A percentile compares a stretch with the other conserved stretches of the same genome.
phyloP scores from a whole-genome alignment of 2,888 invertebrate genomes.

The Perizoma flavofasciatum region DNA sequence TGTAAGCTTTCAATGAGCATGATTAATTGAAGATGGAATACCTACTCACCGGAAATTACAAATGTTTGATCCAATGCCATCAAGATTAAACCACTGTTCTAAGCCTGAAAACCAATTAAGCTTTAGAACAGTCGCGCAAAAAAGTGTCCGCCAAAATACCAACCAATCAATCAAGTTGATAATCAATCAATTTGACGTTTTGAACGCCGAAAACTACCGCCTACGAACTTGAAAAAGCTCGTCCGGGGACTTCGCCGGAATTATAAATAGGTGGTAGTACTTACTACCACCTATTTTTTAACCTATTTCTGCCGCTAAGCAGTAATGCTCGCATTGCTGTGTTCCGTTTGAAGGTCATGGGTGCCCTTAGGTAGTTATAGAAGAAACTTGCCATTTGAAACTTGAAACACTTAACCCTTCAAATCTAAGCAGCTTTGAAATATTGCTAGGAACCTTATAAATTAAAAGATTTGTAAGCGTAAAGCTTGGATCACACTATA shows the following conservation, averaged over 20 bases:
- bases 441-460: conserved; percentile 22
- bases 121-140: conserved; percentile 36
- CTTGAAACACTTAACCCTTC: not conserved
- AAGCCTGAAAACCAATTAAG: conserved; percentile 36
- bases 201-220: conserved; percentile 29
- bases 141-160: conserved; percentile 34
- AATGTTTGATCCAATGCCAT: conserved; percentile 27
- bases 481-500: conserved; percentile 32
- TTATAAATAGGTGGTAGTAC: too few relatives aligned
- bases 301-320: too few relatives aligned
- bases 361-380: not conserved
- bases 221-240: conserved; percentile 7
- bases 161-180: conserved; percentile 37
- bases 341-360: too few relatives aligned
- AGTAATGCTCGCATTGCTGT: too few relatives aligned
- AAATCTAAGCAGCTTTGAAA: conserved; percentile 9
- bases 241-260: too few relatives aligned
- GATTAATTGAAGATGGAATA: conserved; percentile 26
- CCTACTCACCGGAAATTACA: conserved; percentile 19
- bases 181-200: conserved; percentile 37
- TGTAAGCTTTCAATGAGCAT: conserved; percentile 1
- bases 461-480: conserved; percentile 22
- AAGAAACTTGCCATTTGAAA: conserved; percentile 6
- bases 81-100: conserved; percentile 15
- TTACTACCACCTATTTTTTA: too few relatives aligned